phyloP scores from a whole-genome alignment of 2,113 vertebrate genomes.

The Furnarius figulus region DNA sequence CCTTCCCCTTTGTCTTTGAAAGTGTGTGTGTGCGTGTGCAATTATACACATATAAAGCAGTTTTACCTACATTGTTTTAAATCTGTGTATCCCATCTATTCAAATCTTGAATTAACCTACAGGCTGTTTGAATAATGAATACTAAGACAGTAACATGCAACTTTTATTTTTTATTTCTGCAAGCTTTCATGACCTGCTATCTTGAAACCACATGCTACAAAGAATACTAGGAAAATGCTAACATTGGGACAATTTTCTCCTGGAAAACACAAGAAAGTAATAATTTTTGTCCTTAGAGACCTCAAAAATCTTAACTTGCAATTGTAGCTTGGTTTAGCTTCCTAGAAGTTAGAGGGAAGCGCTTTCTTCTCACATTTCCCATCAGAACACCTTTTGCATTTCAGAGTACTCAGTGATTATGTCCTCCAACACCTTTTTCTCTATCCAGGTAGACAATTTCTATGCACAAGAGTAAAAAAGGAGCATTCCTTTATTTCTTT shows the following conservation, averaged over 20 bases:
- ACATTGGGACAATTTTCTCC: background rate
- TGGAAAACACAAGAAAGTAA: background rate
- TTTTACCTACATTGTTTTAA: background rate
- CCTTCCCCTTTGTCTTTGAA: background rate
- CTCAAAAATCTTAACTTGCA: background rate
- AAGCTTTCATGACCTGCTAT: background rate
- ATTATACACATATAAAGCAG: background rate
- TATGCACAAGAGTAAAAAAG: background rate
- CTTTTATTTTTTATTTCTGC: background rate
- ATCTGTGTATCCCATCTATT: background rate
- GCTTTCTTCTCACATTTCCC: background rate
- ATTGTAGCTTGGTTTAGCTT: background rate
- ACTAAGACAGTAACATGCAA: background rate
- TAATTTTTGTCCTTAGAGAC: background rate
- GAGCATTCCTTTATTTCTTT: background rate
- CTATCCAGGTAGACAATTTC: background rate
- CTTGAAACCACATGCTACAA: background rate
- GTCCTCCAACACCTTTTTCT: background rate
- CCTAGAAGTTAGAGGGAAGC: background rate
- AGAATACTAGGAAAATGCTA: background rate
- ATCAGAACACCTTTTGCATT: background rate
- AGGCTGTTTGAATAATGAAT: background rate
- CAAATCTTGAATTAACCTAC: background rate
- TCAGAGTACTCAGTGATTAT: background rate
- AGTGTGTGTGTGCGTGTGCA: background rate